Evolutionary conservation across 2,888 invertebrate genomes (phyloP).

Genomic region (Diarsia mendica): DNA sequence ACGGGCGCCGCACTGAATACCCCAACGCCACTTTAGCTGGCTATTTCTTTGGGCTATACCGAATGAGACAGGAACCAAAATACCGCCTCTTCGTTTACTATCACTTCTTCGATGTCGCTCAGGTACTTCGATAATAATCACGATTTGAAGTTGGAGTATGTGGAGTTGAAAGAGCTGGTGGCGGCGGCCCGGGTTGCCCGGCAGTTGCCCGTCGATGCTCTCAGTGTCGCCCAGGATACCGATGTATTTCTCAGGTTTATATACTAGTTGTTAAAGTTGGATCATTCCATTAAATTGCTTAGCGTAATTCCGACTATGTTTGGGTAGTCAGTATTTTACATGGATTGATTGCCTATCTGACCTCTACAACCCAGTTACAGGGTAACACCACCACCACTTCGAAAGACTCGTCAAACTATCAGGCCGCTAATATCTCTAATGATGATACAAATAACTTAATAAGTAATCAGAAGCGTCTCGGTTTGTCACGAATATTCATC

Average conservation of each 20-base stretch:
- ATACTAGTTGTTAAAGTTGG: not conserved
- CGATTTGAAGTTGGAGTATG: constrained; percentile 88
- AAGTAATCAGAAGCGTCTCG: not conserved
- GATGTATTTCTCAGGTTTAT: constrained; percentile 80
- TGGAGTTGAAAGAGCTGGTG: constrained; percentile 91
- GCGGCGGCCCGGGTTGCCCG: constrained; percentile 88
- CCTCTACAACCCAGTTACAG: not conserved
- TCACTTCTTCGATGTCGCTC: constrained; percentile 25
- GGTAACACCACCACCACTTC: not conserved
- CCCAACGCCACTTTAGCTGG: not conserved
- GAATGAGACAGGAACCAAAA: not conserved
- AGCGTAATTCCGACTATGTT: not conserved
- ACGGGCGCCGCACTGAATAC: not conserved
- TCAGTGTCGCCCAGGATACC: constrained; percentile 89
- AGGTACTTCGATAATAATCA: constrained; percentile 91
- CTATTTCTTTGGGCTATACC: not conserved
- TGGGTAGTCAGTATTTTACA: not conserved
- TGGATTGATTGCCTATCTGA: not conserved
- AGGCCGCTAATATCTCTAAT: not conserved
- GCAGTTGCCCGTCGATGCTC: constrained; percentile 88
- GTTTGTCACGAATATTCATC: not conserved
- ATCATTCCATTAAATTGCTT: not conserved
- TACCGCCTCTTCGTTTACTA: not conserved
- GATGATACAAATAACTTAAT: not conserved
- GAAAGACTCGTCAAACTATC: not conserved